Evolutionary conservation across 2,888 invertebrate genomes (phyloP), one percentile per base, ranked within the genome.

Genomic region (Perithous albicinctus): DNA sequence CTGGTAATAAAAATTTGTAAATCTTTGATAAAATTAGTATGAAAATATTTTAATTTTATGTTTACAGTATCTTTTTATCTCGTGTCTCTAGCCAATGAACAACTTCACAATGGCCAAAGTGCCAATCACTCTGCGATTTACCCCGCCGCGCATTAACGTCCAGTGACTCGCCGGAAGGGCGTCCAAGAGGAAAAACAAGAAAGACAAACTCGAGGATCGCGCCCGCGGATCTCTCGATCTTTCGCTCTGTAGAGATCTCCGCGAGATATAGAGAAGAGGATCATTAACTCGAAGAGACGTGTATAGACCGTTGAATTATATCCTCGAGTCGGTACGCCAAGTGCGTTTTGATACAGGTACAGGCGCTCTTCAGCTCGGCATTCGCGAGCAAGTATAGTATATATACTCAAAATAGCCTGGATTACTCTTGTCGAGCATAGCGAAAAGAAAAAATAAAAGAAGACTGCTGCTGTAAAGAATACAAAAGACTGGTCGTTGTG

Each of bases 221-320:
- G 54, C 54, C n/a, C n/a, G 69, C 43, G 8, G 64, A 75, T 63
- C 59, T 26, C 63, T 29, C 56, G 67, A 59, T 61, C 66, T 73
- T 46, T 48, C 35, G 26, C 15, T 10, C 15, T 12, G 35, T 6
- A 51, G 51, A 64, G 38, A 51, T 48, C 48, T 32, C 51, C 35
- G n/a, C 59, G 46, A 18, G 59, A 72, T 59, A 72, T 59, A 59
- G 38, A 63, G 26, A 59, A 63, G 61, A 54, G 41, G 80, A 80
- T 77, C 72, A 80, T 80, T 77, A 77, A 80, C 80, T 80, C 67
- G 76, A 73, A 35, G 72, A 76, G 70, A 76, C 59, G 72, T 59
- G 48, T 66, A 32, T 66, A 54, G 41, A 59, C 38, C 38, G 75
- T 70, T 69, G 72, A 72, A 72, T 72, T 41, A 72, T 75, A 70